These are phyloP conservation scores for Galerucella nymphaeae DNA, from an alignment of 2,888 invertebrate genomes.

Conservation along the genomic window DNA sequence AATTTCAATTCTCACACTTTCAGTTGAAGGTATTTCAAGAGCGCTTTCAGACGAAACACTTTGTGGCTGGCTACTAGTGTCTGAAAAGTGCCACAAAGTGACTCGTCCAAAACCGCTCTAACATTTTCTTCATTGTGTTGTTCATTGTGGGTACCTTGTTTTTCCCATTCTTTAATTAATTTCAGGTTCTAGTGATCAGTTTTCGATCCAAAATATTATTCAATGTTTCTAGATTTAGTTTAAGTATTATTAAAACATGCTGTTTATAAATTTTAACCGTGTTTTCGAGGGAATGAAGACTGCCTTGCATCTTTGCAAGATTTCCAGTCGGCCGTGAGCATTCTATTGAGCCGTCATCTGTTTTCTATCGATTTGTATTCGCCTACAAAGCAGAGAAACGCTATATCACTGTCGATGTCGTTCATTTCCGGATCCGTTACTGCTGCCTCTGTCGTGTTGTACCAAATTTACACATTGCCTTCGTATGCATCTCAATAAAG, in stretches of 20 bases:
- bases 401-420: constrained; percentile 58
- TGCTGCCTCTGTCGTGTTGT: constrained; percentile 51
- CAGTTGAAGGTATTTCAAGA: no score
- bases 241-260: neutral
- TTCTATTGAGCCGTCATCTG: constrained; percentile 61
- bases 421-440: constrained; percentile 52
- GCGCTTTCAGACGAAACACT: no score
- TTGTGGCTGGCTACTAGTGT: no score
- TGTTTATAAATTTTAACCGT: constrained; percentile 3
- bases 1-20: no score
- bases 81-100: no score
- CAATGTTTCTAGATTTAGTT: no score
- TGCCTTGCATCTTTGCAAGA: constrained; percentile 45
- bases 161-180: no score
- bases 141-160: no score
- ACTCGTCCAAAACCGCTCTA: no score
- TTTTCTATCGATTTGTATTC: constrained; percentile 65
- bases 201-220: no score
- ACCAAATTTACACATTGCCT: constrained; percentile 51
- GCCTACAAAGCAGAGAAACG: constrained; percentile 55
- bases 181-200: no score
- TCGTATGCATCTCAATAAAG: constrained; percentile 48
- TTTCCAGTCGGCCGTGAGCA: constrained; percentile 38
- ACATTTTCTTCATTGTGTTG: no score
- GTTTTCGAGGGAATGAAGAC: constrained; percentile 23